These are phyloP conservation scores for Platalea minor DNA, from an alignment of 2,797 vertebrate species.

Conservation along the genomic window DNA sequence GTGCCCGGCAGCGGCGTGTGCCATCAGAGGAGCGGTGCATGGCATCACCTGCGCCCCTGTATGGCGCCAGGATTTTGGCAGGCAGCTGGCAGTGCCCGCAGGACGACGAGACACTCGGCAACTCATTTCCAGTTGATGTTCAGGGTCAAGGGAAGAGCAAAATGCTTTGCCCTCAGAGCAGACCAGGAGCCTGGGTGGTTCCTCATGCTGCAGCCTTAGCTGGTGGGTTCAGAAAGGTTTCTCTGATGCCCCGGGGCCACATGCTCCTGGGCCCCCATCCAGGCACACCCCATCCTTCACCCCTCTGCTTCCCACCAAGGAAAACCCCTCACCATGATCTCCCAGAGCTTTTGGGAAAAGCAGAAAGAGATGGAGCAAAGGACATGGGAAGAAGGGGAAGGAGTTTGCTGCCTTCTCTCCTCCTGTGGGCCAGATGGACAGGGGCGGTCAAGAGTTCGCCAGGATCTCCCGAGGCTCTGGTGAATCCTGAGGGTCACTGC, in stretches of 20 bases:
- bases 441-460: not conserved
- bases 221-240: not conserved
- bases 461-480: not conserved
- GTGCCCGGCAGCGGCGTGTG: not conserved
- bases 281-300: not conserved
- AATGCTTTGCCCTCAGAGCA: not conserved
- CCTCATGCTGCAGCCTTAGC: not conserved
- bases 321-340: not conserved
- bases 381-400: not conserved
- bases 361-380: not conserved
- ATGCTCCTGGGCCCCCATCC: not conserved
- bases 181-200: rapidly evolving
- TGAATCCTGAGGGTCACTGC: not conserved
- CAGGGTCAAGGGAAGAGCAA: not conserved
- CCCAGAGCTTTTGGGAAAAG: not conserved
- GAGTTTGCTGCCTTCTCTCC: not conserved
- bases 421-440: not conserved
- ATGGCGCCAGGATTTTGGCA: not conserved
- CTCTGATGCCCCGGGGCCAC: not conserved
- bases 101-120: not conserved
- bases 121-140: not conserved
- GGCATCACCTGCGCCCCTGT: not conserved
- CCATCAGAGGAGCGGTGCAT: not conserved
- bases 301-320: not conserved
- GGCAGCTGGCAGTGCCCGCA: not conserved